These are phyloP conservation scores for Onychorhynchus coronatus DNA, from an alignment of 2,113 vertebrate species.

Conservation along the genomic window DNA sequence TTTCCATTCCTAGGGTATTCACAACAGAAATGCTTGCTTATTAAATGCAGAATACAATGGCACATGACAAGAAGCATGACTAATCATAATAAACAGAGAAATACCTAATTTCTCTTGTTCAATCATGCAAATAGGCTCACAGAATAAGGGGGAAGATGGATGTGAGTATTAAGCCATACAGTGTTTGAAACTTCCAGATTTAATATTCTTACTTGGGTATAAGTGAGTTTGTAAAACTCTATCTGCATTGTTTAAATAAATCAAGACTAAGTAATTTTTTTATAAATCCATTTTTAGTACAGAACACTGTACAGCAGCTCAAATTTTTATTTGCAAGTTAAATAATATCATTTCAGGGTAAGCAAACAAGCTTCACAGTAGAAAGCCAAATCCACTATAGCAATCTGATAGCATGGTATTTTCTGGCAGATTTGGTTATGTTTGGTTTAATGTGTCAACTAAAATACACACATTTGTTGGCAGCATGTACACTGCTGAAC, in stretches of 20 bases:
- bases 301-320: not conserved
- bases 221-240: not conserved
- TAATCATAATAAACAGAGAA: not conserved
- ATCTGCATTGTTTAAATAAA: not conserved
- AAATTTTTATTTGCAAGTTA: not conserved
- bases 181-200: not conserved
- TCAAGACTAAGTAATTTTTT: not conserved
- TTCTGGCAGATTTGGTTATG: constrained; percentile 15
- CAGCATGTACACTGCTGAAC: not conserved
- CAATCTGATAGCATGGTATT: not conserved
- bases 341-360: not conserved
- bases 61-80: not conserved
- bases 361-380: not conserved
- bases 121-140: not conserved
- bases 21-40: not conserved
- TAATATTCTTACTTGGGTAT: not conserved
- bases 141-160: not conserved
- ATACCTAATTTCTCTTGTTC: not conserved
- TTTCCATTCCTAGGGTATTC: not conserved
- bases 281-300: not conserved
- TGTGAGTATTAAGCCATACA: not conserved
- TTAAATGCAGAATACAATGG: not conserved
- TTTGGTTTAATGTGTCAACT: constrained; percentile 7
- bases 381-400: not conserved
- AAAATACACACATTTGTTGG: not conserved